Conservation (phyloP, 1,140 invertebrate species). For the Calephelis nemesis region DNA sequence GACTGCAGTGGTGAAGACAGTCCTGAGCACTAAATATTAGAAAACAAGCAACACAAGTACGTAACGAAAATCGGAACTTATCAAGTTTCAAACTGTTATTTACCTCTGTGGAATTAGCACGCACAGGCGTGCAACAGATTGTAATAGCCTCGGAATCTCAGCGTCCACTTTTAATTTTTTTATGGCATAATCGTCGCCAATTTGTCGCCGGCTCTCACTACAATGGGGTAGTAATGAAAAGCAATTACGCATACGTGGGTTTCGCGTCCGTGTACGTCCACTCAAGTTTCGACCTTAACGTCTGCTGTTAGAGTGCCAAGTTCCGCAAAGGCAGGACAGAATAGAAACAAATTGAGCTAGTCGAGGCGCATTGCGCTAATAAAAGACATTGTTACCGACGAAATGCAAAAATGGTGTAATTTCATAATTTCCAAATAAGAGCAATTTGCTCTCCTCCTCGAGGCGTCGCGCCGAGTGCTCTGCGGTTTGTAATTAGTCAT, state of each 20-base stretch:
- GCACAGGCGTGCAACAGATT: not conserved
- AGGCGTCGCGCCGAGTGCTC: not conserved
- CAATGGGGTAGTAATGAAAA: slow-evolving; percentile 74
- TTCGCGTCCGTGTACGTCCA: slow-evolving; percentile 32
- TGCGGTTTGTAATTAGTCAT: too few relatives aligned
- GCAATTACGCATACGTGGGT: slow-evolving; percentile 76
- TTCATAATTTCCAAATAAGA: slow-evolving; percentile 64
- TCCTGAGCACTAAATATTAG: too few relatives aligned
- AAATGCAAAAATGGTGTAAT: slow-evolving; percentile 70
- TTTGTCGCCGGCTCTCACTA: slow-evolving; percentile 62
- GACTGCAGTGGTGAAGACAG: too few relatives aligned
- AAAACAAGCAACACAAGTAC: too few relatives aligned
- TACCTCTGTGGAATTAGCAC: too few relatives aligned
- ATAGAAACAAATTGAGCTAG: slow-evolving; percentile 73
- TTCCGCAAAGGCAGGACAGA: slow-evolving; percentile 36
- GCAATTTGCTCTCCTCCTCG: slow-evolving; percentile 19
- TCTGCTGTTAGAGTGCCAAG: slow-evolving; percentile 28
- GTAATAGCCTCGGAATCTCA: slow-evolving; percentile 25
- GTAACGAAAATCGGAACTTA: too few relatives aligned
- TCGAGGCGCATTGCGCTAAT: slow-evolving; percentile 65
- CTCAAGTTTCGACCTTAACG: slow-evolving; percentile 31
- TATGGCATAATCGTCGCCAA: slow-evolving; percentile 72
- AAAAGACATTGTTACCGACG: slow-evolving; percentile 67
- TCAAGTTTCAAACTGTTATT: too few relatives aligned
- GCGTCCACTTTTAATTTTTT: slow-evolving; percentile 66